A percentile compares a stretch with the other conserved stretches of the same genome.
Conservation (phyloP, 1,140 invertebrate species). For the Trichonephila clavipes region DNA sequence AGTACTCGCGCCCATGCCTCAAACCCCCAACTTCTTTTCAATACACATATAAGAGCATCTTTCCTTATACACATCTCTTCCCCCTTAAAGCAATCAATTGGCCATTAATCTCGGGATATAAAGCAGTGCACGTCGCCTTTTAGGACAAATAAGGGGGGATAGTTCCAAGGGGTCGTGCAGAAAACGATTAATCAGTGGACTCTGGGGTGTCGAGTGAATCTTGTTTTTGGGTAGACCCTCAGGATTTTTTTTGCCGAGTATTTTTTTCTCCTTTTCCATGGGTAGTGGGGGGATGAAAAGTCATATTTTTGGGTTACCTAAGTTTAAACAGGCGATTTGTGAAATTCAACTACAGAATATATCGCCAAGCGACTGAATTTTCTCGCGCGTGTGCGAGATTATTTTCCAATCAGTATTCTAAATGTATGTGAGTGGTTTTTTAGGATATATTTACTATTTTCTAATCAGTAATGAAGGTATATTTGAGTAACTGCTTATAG, state of each 20-base stretch:
- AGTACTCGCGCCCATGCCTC: conserved; percentile 71
- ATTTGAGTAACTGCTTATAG: too few species aligned
- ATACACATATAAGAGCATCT: conserved; percentile 63
- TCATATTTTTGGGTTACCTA: conserved; percentile 61
- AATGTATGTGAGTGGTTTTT: too few species aligned
- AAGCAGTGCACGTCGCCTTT: conserved; percentile 70
- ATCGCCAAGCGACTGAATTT: conserved; percentile 34
- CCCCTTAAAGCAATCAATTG: conserved; percentile 70
- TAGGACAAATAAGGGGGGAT: conserved; percentile 55
- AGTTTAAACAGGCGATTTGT: background rate
- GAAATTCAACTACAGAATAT: background rate
- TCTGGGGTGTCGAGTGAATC: conserved; percentile 73
- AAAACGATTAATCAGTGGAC: conserved; percentile 74
- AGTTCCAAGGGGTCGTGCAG: conserved; percentile 5
- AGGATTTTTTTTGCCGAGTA: conserved; percentile 53
- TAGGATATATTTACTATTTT: too few species aligned
- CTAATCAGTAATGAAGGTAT: too few species aligned
- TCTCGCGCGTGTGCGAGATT: background rate
- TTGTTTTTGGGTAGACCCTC: conserved; percentile 70
- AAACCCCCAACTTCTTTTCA: conserved; percentile 59
- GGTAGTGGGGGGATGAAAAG: background rate
- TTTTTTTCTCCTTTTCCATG: conserved; percentile 42
- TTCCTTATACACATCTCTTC: conserved; percentile 41
- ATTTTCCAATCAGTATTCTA: too few species aligned
- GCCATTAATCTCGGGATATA: conserved; percentile 68